Evolutionary conservation across 2,888 invertebrate species (phyloP).

Genomic region (Chaetogeoica ovagalla): DNA sequence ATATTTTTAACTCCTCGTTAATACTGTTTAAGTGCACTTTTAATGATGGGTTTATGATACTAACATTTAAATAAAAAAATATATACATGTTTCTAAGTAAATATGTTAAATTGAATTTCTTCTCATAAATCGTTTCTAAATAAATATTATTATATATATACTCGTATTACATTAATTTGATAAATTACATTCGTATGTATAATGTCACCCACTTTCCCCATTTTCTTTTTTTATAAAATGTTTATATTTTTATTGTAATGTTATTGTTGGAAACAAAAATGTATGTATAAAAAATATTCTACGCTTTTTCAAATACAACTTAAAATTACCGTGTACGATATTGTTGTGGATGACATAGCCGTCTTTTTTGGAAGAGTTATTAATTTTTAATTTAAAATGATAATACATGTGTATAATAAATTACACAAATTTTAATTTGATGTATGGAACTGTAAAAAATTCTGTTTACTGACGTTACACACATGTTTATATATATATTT

Average conservation of each 20-base stretch:
- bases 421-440: too few species aligned
- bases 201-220: too few species aligned
- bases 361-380: neutral
- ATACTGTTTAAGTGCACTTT: neutral
- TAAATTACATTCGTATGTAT: too few species aligned
- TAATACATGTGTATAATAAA: too few species aligned
- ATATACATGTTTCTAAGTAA: neutral
- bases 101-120: conserved; percentile 2
- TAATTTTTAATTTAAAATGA: neutral
- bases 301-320: neutral
- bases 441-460: too few species aligned
- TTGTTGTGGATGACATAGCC: neutral
- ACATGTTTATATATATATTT: too few species aligned
- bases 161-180: too few species aligned
- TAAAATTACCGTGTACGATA: neutral
- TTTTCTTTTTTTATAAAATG: neutral
- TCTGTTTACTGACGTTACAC: too few species aligned
- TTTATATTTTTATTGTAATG: neutral
- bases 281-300: neutral
- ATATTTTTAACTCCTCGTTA: neutral
- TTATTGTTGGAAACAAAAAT: neutral
- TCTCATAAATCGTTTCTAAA: neutral
- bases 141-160: conserved; percentile 26
- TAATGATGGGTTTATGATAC: neutral
- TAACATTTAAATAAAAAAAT: neutral